Conservation (phyloP, 2,113 vertebrate genomes). For the Scomber scombrus region DNA sequence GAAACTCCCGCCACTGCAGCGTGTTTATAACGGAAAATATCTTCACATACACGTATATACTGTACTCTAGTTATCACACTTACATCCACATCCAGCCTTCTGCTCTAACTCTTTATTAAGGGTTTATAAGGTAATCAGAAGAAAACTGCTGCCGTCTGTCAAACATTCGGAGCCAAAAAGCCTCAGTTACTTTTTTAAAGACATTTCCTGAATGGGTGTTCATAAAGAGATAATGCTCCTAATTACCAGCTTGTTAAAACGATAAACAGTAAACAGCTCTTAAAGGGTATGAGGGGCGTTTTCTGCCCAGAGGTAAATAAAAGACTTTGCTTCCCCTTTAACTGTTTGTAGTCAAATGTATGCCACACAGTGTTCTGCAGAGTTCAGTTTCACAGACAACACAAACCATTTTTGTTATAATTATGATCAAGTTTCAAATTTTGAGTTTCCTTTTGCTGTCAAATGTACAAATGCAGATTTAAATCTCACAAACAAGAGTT, state of each 20-base stretch:
- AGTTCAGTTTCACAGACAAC: background rate
- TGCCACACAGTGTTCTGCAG: no score
- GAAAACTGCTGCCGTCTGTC: background rate
- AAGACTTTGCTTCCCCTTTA: background rate
- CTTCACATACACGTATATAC: background rate
- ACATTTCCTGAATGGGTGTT: background rate
- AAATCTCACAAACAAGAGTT: background rate
- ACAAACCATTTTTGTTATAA: background rate
- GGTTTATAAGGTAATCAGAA: background rate
- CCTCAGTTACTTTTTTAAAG: no score
- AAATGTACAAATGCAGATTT: background rate
- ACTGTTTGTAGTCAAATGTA: background rate
- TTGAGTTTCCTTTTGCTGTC: background rate
- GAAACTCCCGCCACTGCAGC: background rate
- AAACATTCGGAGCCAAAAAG: no score
- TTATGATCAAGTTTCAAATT: background rate
- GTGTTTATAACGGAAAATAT: slow-evolving; percentile 8
- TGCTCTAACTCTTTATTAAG: no score
- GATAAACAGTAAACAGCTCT: background rate
- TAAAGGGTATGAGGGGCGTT: background rate
- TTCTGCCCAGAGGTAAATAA: no score
- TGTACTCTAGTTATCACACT: background rate
- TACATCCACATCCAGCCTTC: background rate
- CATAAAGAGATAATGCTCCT: slow-evolving; percentile 9
- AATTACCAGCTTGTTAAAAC: background rate